Conservation (phyloP, 2,888 invertebrate genomes). For the Stegana nigrithorax region DNA sequence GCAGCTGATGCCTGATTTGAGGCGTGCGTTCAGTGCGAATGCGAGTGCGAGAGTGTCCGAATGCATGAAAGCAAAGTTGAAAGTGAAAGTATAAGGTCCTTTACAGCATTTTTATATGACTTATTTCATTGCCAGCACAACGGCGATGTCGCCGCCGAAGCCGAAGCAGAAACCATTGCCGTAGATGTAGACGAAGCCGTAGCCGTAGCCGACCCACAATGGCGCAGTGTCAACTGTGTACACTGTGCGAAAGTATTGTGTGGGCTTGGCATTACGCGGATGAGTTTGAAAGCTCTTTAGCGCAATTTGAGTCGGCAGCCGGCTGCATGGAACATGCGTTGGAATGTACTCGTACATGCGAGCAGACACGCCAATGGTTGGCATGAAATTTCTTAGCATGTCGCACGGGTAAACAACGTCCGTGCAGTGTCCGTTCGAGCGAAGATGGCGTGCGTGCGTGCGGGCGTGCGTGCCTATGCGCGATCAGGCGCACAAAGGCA, state of each 20-base stretch:
- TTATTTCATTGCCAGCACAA: constrained; percentile 49
- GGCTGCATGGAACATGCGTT: too few relatives aligned
- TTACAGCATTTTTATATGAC: constrained; percentile 56
- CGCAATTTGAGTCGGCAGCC: too few relatives aligned
- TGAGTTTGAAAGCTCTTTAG: too few relatives aligned
- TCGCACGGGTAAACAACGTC: not conserved
- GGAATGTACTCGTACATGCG: too few relatives aligned
- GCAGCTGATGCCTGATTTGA: too few relatives aligned
- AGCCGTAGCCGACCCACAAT: constrained; percentile 10
- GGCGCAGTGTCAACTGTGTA: too few relatives aligned
- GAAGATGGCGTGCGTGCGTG: not conserved
- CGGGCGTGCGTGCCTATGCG: not conserved
- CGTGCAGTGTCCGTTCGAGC: not conserved
- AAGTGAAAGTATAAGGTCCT: constrained; percentile 61
- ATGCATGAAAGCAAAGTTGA: constrained; percentile 43
- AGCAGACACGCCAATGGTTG: not conserved
- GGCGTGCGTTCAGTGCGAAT: too few relatives aligned
- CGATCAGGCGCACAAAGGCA: not conserved
- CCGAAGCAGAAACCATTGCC: too few relatives aligned
- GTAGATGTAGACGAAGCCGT: constrained; percentile 32
- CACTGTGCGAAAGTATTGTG: too few relatives aligned
- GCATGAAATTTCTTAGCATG: not conserved
- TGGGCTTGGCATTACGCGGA: too few relatives aligned
- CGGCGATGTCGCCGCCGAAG: not conserved
- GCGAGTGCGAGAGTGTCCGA: constrained; percentile 18